Conservation (phyloP, 2,888 invertebrate species). For the Diarsia mendica region DNA sequence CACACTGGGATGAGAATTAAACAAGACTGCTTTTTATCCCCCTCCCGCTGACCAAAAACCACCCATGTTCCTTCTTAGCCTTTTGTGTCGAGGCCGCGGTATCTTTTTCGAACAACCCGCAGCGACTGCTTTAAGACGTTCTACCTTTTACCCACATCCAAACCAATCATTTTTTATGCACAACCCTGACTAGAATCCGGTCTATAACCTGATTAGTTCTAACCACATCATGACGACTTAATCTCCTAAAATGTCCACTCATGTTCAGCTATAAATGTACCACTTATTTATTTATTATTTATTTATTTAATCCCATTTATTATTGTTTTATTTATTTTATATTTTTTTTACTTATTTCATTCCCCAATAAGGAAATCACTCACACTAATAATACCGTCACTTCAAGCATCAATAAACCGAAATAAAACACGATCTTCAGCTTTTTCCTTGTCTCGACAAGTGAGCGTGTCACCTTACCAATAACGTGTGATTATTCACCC, state of each 20-base stretch:
- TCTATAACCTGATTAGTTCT: background rate
- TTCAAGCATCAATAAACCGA: background rate
- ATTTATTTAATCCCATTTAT: no score
- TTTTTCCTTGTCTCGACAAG: background rate
- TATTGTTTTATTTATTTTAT: no score
- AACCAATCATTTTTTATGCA: background rate
- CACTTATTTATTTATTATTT: no score
- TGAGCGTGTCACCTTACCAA: conserved; percentile 24
- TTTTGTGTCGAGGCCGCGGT: no score
- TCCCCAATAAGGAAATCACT: conserved; percentile 24
- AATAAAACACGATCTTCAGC: conserved; percentile 8
- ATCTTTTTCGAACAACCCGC: no score
- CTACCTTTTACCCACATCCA: background rate
- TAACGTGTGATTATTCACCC: conserved; percentile 26
- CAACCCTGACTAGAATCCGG: background rate
- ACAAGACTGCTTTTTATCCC: no score
- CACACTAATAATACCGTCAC: background rate
- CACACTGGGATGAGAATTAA: no score
- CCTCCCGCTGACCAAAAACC: no score
- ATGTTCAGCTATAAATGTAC: background rate
- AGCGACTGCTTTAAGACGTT: no score
- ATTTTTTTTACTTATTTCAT: no score
- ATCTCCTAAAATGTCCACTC: background rate
- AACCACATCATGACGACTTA: background rate
- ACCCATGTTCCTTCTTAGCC: no score